phyloP scores from a whole-genome alignment of 37 sponge, comb jelly and placozoan genomes.

The Halichondria panicea region DNA sequence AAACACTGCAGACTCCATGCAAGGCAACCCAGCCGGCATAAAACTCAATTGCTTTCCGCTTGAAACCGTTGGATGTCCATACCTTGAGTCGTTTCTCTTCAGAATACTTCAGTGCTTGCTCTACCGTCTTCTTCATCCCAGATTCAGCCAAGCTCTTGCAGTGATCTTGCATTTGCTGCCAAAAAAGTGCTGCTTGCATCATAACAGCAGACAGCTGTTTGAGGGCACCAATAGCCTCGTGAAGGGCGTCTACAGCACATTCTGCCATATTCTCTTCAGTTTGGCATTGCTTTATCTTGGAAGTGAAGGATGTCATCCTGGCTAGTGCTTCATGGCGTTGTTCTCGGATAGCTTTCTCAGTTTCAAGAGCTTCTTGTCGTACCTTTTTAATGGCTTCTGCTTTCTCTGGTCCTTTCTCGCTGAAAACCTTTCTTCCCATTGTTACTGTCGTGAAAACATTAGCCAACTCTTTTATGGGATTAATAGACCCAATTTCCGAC shows the following conservation, averaged over 20 bases:
- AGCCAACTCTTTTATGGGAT: slow-evolving; percentile 2
- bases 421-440: background rate
- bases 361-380: slow-evolving; percentile 9
- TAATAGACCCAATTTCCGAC: background rate
- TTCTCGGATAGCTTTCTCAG: slow-evolving; percentile 6
- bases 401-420: background rate
- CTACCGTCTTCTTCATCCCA: slow-evolving; percentile 22
- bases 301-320: slow-evolving; percentile 23
- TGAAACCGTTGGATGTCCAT: slow-evolving; percentile 45
- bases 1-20: slow-evolving; percentile 32
- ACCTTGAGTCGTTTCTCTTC: slow-evolving; percentile 39
- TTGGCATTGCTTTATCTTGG: slow-evolving; percentile 14
- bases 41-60: slow-evolving; percentile 40
- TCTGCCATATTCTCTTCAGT: slow-evolving; percentile 27
- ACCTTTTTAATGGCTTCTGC: background rate
- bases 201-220: slow-evolving; percentile 60
- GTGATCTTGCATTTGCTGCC: slow-evolving; percentile 61
- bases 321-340: slow-evolving; percentile 20
- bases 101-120: slow-evolving; percentile 13
- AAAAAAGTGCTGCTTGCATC: slow-evolving; percentile 64
- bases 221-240: slow-evolving; percentile 54
- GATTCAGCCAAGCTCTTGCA: slow-evolving; percentile 30
- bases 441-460: slow-evolving; percentile 9
- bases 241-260: slow-evolving; percentile 40
- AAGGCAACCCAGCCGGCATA: slow-evolving; percentile 72